phyloP scores from a whole-genome alignment of 2,797 vertebrate species.

The Darevskia nairensis region DNA sequence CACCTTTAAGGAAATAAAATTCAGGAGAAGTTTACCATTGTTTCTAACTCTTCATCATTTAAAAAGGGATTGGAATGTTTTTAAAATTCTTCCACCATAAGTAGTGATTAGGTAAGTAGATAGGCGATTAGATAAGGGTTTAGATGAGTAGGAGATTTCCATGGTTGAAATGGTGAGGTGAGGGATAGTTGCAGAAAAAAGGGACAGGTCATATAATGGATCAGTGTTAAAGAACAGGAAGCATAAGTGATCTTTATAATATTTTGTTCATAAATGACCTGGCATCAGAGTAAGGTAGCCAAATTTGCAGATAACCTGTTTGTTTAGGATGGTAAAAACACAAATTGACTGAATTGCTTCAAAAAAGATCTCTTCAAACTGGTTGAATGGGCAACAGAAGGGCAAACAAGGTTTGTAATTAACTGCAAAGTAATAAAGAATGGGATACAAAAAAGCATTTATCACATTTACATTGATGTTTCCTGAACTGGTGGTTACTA shows the following conservation, averaged over 20 bases:
- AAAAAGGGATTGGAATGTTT: not conserved
- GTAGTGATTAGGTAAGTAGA: not conserved
- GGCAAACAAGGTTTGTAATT: not conserved
- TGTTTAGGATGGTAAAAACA: not conserved
- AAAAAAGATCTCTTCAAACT: not conserved
- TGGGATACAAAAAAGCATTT: not conserved
- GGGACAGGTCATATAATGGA: not conserved
- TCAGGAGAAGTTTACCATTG: not conserved
- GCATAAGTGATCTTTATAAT: no score
- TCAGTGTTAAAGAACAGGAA: not conserved
- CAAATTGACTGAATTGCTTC: not conserved
- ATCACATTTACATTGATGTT: not conserved
- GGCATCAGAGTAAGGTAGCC: not conserved
- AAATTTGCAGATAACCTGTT: not conserved
- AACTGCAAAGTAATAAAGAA: not conserved
- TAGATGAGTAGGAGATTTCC: not conserved
- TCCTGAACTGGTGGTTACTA: not conserved
- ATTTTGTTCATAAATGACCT: not conserved
- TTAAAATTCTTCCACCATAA: not conserved
- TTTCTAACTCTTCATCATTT: slow-evolving; percentile 6
- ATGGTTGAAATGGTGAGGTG: not conserved
- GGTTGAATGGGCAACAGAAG: not conserved
- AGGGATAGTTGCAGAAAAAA: no score
- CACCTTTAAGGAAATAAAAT: slow-evolving; percentile 13
- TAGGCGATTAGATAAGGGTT: not conserved